These are phyloP conservation scores for Atta texana DNA, from an alignment of 1,140 invertebrate species.

Conservation along the genomic window DNA sequence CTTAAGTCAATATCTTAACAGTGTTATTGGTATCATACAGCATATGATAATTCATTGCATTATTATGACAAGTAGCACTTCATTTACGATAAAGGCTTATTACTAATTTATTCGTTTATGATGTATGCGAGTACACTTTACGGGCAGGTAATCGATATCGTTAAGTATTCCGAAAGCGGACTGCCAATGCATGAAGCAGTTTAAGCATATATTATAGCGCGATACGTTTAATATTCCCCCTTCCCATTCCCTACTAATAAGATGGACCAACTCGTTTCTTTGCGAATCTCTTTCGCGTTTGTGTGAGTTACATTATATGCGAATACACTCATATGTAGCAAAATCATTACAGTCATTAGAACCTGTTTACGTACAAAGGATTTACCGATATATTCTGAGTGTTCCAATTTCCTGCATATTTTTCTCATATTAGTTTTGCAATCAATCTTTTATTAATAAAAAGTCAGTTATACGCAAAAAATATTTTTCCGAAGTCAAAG, in stretches of 20 bases:
- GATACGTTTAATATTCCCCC: slow-evolving; percentile 71
- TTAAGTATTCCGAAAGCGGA: slow-evolving; percentile 55
- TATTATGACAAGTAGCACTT: slow-evolving; percentile 30
- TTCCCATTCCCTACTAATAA: slow-evolving; percentile 42
- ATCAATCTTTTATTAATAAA: not conserved
- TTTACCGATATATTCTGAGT: slow-evolving; percentile 3
- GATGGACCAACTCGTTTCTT: slow-evolving; percentile 25
- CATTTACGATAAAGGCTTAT: slow-evolving; percentile 44
- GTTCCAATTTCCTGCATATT: slow-evolving; percentile 24
- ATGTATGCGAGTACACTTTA: not conserved
- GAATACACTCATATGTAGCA: slow-evolving; percentile 40
- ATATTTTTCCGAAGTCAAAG: not conserved
- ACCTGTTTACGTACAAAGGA: not conserved
- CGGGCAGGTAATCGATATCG: slow-evolving; percentile 51
- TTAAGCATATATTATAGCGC: slow-evolving; percentile 61
- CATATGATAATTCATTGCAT: not conserved
- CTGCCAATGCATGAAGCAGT: slow-evolving; percentile 34
- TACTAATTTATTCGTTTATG: slow-evolving; percentile 31
- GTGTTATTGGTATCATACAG: not conserved
- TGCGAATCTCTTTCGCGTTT: slow-evolving; percentile 59
- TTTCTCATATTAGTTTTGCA: slow-evolving; percentile 17
- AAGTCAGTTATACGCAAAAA: not conserved
- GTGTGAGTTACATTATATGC: slow-evolving; percentile 65
- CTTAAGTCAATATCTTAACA: not conserved
- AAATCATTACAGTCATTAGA: slow-evolving; percentile 63